A percentile compares a stretch with the other conserved stretches of the same genome.
Evolutionary conservation across 2,888 invertebrate genomes (phyloP).

Genomic region (Hedya salicella): DNA sequence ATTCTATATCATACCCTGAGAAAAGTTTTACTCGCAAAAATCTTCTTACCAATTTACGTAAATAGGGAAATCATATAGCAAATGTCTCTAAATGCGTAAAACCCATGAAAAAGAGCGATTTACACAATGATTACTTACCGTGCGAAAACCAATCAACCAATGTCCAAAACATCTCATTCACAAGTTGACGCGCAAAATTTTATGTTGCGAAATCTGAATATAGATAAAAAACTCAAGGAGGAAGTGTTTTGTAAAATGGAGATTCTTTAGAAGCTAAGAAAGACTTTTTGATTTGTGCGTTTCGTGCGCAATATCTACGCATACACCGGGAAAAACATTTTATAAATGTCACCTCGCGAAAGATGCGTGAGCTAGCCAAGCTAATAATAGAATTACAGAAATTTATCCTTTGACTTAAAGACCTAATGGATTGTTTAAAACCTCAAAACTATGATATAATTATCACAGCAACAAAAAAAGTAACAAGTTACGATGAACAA

Average conservation of each 20-base stretch:
- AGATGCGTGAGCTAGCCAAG: constrained; percentile 39
- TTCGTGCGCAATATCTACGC: constrained; percentile 44
- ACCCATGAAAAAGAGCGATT: constrained; percentile 1
- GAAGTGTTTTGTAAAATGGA: constrained; percentile 23
- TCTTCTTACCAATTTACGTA: not conserved
- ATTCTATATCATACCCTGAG: not conserved
- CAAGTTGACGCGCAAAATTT: not conserved
- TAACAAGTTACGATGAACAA: constrained; percentile 21
- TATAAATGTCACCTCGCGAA: constrained; percentile 45
- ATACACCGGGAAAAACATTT: constrained; percentile 48
- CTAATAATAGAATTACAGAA: too few species aligned
- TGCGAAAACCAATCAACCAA: not conserved
- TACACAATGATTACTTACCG: not conserved
- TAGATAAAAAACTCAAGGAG: constrained; percentile 21
- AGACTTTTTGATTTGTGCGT: constrained; percentile 46
- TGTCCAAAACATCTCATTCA: not conserved
- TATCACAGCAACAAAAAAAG: constrained; percentile 40
- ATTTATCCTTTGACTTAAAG: not conserved
- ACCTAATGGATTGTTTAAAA: constrained; percentile 30
- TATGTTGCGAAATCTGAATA: not conserved
- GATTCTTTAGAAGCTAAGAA: constrained; percentile 44
- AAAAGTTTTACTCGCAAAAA: not conserved
- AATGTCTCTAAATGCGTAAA: not conserved
- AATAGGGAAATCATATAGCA: not conserved
- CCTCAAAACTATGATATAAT: constrained; percentile 40